Evolutionary conservation across 2,888 invertebrate genomes (phyloP).

Genomic region (Choristoneura rosaceana): DNA sequence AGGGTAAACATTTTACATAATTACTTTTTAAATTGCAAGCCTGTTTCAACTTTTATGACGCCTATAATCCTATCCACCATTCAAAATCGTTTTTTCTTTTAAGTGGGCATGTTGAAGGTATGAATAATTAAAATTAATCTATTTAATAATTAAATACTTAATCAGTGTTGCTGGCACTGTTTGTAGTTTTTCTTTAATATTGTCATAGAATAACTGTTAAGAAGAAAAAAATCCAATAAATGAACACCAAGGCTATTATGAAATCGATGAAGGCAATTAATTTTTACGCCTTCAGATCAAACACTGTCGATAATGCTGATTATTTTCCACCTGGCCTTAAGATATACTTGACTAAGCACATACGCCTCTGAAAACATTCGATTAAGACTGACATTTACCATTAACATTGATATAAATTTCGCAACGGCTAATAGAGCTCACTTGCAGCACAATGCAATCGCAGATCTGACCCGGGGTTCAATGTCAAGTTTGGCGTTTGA

Average conservation of each 20-base stretch:
- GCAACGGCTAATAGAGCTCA: slow-evolving; percentile 44
- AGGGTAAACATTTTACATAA: slow-evolving; percentile 35
- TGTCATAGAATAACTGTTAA: not conserved
- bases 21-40: slow-evolving; percentile 32
- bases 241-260: not conserved
- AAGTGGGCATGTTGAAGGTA: not conserved
- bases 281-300: slow-evolving; percentile 6
- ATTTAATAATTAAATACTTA: not conserved
- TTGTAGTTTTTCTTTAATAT: not conserved
- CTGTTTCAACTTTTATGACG: slow-evolving; percentile 17
- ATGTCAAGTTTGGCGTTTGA: slow-evolving; percentile 55
- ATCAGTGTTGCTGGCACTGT: not conserved
- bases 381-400: slow-evolving; percentile 40
- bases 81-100: not conserved
- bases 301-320: slow-evolving; percentile 7
- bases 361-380: slow-evolving; percentile 25
- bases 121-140: not conserved
- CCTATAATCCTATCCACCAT: not conserved
- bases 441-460: slow-evolving; percentile 44
- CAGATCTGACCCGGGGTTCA: slow-evolving; percentile 52
- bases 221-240: too few species aligned
- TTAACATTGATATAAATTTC: slow-evolving; percentile 43
- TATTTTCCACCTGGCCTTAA: slow-evolving; percentile 12
- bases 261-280: slow-evolving; percentile 1
- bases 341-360: slow-evolving; percentile 18